These are phyloP conservation scores for Lamprotornis superbus DNA, from an alignment of 2,113 vertebrate species.

Conservation along the genomic window DNA sequence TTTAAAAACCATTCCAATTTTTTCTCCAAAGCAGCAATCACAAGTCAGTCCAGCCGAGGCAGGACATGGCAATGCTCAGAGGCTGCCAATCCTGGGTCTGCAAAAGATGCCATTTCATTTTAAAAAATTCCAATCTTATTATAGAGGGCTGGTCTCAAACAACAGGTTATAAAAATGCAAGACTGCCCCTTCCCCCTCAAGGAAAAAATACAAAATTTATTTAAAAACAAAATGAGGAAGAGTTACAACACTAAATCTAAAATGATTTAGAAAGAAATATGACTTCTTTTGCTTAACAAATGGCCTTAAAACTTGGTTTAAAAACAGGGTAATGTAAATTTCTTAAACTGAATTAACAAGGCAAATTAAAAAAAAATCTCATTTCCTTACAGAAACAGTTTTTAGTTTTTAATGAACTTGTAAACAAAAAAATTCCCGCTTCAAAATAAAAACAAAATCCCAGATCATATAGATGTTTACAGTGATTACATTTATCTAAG, in stretches of 20 bases:
- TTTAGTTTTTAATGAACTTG: conserved; percentile 86
- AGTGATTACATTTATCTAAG: conserved; percentile 91
- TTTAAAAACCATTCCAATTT: conserved; percentile 22
- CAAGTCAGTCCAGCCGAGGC: conserved; percentile 65
- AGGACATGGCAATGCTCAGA: not conserved
- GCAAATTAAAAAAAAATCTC: conserved; percentile 74
- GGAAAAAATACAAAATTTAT: conserved; percentile 72
- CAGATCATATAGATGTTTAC: conserved; percentile 86
- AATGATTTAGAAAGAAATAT: conserved; percentile 75
- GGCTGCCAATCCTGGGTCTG: conserved; percentile 57
- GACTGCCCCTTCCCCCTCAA: conserved; percentile 72
- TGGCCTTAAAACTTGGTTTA: conserved; percentile 71
- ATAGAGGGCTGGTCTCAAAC: conserved; percentile 69
- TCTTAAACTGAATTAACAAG: conserved; percentile 76
- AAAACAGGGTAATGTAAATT: conserved; percentile 74
- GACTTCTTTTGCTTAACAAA: conserved; percentile 74
- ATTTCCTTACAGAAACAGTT: conserved; percentile 82
- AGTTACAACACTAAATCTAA: conserved; percentile 74
- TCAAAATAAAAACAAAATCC: conserved; percentile 84
- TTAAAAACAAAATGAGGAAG: conserved; percentile 75
- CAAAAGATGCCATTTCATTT: conserved; percentile 54
- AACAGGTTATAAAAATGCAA: conserved; percentile 71
- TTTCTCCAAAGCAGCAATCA: conserved; percentile 44
- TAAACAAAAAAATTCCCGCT: conserved; percentile 85
- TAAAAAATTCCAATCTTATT: conserved; percentile 48